phyloP scores from a whole-genome alignment of 2,797 vertebrate species.

The Halcyon leucocephala region DNA sequence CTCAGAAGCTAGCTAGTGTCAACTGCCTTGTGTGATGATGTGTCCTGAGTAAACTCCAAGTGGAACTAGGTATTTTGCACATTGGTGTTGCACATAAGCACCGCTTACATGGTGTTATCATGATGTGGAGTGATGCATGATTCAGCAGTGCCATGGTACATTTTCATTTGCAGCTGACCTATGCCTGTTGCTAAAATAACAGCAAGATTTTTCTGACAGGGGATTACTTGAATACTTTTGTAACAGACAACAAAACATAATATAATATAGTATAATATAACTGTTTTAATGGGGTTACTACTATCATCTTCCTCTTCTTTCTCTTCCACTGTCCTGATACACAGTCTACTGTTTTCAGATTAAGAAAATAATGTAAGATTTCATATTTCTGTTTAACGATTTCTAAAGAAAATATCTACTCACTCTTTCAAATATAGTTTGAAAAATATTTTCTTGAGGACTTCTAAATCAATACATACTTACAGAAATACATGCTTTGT shows the following conservation, averaged over 20 bases:
- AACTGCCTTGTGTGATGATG: neutral
- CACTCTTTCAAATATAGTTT: neutral
- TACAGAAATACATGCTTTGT: neutral
- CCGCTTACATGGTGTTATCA: neutral
- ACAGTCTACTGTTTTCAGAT: neutral
- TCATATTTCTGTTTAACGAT: neutral
- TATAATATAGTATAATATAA: neutral
- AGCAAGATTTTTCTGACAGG: neutral
- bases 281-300: neutral
- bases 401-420: neutral
- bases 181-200: neutral
- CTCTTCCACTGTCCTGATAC: neutral
- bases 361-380: neutral
- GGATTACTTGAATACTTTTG: neutral
- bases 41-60: neutral
- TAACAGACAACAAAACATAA: neutral
- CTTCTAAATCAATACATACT: neutral
- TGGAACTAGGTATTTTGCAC: neutral
- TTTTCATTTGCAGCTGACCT: neutral
- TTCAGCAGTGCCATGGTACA: neutral
- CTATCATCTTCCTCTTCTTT: neutral
- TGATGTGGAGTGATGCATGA: neutral
- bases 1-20: neutral
- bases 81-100: rapidly evolving
- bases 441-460: neutral